Percentiles rank a stretch among this genome's conserved stretches.
Evolutionary conservation across 2,888 invertebrate species (phyloP).

Genomic region (Chydorus sphaericus): DNA sequence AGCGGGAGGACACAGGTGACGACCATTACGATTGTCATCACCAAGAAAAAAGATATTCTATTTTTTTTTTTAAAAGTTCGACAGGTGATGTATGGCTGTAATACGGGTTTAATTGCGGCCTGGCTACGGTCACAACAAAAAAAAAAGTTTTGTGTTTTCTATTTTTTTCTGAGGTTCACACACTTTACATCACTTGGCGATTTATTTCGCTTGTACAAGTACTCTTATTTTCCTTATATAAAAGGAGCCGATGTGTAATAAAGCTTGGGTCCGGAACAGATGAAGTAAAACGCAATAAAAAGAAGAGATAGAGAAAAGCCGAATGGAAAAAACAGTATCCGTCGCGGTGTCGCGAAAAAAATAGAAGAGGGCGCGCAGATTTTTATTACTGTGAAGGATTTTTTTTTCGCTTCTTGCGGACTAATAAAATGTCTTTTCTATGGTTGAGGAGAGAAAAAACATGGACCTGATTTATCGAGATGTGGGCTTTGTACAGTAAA

Average conservation of each 20-base stretch:
- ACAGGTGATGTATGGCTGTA: background rate
- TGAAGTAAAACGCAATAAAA: slow-evolving; percentile 8
- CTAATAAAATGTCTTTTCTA: too few species aligned
- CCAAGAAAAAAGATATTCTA: background rate
- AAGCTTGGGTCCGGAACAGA: background rate
- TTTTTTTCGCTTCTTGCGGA: background rate
- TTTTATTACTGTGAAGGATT: background rate
- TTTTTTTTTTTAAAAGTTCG: background rate
- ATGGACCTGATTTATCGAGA: too few species aligned
- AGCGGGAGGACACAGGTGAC: background rate
- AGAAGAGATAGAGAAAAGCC: background rate
- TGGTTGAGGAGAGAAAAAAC: too few species aligned
- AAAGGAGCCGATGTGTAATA: background rate
- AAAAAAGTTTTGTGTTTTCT: background rate
- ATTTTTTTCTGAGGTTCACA: background rate
- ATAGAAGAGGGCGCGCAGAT: too few species aligned
- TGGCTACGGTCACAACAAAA: background rate
- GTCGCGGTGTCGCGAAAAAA: too few species aligned
- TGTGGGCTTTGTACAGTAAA: too few species aligned
- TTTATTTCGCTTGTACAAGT: too few species aligned
- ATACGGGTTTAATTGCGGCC: background rate
- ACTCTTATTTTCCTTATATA: background rate
- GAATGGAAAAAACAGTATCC: background rate
- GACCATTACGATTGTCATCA: too few species aligned
- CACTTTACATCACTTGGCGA: background rate